Percentiles rank a stretch among this genome's conserved stretches.
These are phyloP conservation scores for Calvadosia cruxmelitensis DNA, from an alignment of 30 jellyfish, hydroid and myxozoan species.

Conservation along the genomic window DNA sequence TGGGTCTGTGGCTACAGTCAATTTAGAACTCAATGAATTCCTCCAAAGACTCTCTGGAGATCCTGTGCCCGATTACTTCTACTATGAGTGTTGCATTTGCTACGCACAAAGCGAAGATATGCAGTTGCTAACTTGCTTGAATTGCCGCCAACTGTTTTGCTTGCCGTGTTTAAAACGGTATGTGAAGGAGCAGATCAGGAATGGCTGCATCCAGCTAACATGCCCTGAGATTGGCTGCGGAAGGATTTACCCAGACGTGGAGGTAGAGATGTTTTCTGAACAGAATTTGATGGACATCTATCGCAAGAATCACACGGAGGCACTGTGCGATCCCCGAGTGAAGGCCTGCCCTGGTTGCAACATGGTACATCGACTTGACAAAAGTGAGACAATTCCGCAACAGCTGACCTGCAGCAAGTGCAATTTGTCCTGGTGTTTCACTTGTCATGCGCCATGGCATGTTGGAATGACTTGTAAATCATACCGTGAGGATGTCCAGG, in stretches of 20 bases:
- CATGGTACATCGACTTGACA: conserved; percentile 24
- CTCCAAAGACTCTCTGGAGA: neutral
- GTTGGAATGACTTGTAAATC: conserved; percentile 42
- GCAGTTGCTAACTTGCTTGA: conserved; percentile 1
- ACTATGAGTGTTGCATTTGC: neutral
- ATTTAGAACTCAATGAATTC: neutral
- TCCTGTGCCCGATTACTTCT: neutral
- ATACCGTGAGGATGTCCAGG: conserved; percentile 50
- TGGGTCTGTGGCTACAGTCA: no score
- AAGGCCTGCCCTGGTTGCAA: conserved; percentile 87
- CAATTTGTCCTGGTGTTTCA: conserved; percentile 54
- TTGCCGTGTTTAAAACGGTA: conserved; percentile 22
- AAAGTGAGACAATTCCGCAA: conserved; percentile 17
- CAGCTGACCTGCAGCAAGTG: conserved; percentile 39
- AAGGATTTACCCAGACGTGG: conserved; percentile 17
- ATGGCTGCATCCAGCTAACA: conserved; percentile 18
- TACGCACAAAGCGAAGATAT: neutral
- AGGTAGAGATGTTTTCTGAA: conserved; percentile 11
- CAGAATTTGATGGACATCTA: conserved; percentile 15
- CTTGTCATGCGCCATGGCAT: conserved; percentile 90
- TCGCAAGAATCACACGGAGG: conserved; percentile 44
- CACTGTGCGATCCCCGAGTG: conserved; percentile 43
- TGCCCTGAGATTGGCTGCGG: conserved; percentile 43
- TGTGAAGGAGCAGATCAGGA: conserved; percentile 16
- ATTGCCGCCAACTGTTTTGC: conserved; percentile 11